Evolutionary conservation across 1,140 invertebrate genomes (phyloP).

Genomic region (Parapsyche elsis): DNA sequence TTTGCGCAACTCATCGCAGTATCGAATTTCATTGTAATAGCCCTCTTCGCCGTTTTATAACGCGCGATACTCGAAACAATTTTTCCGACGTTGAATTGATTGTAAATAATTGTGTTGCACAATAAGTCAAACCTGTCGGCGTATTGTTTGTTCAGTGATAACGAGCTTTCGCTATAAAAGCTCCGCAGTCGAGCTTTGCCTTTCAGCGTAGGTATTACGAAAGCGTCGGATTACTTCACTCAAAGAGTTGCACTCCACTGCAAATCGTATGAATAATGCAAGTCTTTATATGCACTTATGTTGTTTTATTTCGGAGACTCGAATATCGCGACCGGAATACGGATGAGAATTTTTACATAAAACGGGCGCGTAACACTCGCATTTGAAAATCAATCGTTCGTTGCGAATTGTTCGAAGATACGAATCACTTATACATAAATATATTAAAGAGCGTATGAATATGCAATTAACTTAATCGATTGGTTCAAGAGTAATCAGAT

Average conservation of each 20-base stretch:
- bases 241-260: constrained; percentile 5
- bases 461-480: background rate
- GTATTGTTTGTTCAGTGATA: background rate
- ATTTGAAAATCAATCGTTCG: background rate
- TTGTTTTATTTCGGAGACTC: background rate
- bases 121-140: background rate
- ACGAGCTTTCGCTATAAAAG: constrained; percentile 13
- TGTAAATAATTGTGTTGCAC: too few relatives aligned
- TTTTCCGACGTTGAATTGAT: background rate
- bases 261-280: constrained; percentile 21
- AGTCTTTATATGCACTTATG: constrained; percentile 2
- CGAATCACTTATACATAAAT: too few relatives aligned
- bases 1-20: too few relatives aligned
- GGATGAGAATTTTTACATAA: background rate
- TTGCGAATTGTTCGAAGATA: background rate
- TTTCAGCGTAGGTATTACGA: background rate
- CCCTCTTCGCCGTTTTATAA: too few relatives aligned
- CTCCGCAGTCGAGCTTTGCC: background rate
- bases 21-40: too few relatives aligned
- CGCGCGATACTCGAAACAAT: background rate
- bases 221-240: constrained; percentile 16
- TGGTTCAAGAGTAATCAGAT: too few relatives aligned
- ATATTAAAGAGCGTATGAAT: background rate
- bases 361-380: background rate
- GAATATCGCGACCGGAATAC: background rate